Evolutionary conservation across 2,797 vertebrate species (phyloP).

Genomic region (Pangasius mekongensis): DNA sequence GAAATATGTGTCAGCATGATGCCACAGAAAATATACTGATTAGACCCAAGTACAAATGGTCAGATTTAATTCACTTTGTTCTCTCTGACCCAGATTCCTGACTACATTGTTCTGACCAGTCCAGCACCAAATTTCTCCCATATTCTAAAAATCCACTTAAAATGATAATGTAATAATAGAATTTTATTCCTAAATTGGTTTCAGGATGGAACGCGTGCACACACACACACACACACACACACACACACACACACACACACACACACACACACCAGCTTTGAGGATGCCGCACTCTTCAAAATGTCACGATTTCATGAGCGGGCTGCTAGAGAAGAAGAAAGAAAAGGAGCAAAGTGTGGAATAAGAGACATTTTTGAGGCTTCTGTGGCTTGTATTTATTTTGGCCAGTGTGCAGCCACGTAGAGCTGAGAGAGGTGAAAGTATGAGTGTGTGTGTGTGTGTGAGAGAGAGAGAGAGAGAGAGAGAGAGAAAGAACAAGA

Average conservation of each 20-base stretch:
- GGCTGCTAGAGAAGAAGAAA: slow-evolving; percentile 1
- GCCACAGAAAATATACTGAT: background rate
- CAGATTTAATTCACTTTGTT: background rate
- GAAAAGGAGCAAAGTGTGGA: slow-evolving; percentile 7
- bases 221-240: too few species aligned
- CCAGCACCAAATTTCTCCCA: background rate
- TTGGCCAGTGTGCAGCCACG: slow-evolving; percentile 34
- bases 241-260: too few species aligned
- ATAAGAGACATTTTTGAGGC: slow-evolving; percentile 38
- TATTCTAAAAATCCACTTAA: too few species aligned
- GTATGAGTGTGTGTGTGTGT: background rate
- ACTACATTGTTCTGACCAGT: background rate
- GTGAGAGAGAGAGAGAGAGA: background rate
- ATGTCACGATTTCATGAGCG: slow-evolving; percentile 19
- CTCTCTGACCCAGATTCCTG: background rate
- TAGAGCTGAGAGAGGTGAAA: slow-evolving; percentile 2
- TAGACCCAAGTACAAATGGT: background rate
- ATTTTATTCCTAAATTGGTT: background rate
- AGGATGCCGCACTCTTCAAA: background rate
- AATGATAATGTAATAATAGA: background rate
- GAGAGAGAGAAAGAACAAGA: background rate
- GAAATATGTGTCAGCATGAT: background rate
- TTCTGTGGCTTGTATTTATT: slow-evolving; percentile 40
- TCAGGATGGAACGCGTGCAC: background rate
- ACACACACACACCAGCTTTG: slow-evolving; percentile 7